Evolutionary conservation across 1,140 invertebrate species (phyloP), one percentile per base, ranked within the genome.

Genomic region (Lineus longissimus): DNA sequence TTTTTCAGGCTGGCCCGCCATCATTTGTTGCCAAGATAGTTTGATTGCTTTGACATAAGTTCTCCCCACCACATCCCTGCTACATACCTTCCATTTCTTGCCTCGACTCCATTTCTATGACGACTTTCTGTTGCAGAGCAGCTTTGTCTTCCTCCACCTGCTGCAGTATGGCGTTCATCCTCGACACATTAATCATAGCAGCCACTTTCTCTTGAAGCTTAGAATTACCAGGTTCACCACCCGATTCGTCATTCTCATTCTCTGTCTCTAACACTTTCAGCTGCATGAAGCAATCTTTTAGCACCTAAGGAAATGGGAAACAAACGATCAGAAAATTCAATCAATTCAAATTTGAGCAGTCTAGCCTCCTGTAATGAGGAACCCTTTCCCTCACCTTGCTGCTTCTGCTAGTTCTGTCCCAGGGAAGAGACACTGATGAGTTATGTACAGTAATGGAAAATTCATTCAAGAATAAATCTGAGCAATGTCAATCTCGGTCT

Each of bases 11-110:
- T n/a, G n/a, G n/a, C n/a, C n/a, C n/a, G n/a, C n/a, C n/a, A n/a
- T n/a, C n/a, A n/a, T n/a, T n/a, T n/a, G n/a, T n/a, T n/a, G n/a
- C n/a, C n/a, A n/a, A n/a, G n/a, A n/a, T n/a, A n/a, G n/a, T n/a
- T n/a, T n/a, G n/a, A n/a, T n/a, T n/a, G n/a, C n/a, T n/a, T n/a
- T n/a, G n/a, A n/a, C n/a, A n/a, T n/a, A n/a, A n/a, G n/a, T n/a
- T n/a, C n/a, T n/a, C n/a, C n/a, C n/a, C n/a, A n/a, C n/a, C n/a
- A n/a, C n/a, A n/a, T n/a, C n/a, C n/a, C n/a, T n/a, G n/a, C n/a
- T n/a, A n/a, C n/a, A n/a, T 68, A 65, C 76, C 71, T 72, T 83
- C 81, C 63, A 82, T 66, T 64, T 84, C 82, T 56, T 78, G 66
- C 23, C 80, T 74, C 33, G 76, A 73, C 56, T 83, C 80, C 31